Evolutionary conservation across 2,888 invertebrate species (phyloP), one percentile per base, ranked within the genome.

Genomic region (Silvanus unidentatus): DNA sequence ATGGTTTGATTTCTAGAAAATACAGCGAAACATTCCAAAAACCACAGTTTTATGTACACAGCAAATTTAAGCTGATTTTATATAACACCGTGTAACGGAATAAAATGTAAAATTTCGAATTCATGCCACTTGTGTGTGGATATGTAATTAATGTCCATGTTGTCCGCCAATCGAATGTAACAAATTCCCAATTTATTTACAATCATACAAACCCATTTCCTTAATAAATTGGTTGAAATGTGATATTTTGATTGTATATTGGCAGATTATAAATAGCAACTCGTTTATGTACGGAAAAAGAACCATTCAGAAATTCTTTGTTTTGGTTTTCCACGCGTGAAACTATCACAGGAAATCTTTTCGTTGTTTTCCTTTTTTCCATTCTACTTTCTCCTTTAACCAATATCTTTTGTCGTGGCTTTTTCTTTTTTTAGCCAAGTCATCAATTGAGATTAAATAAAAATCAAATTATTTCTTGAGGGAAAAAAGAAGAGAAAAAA

Each of bases 311-410:
- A 22, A 39, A 44, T 47, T 42, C 27, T 29, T 44, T 49, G 49
- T 47, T 47, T 47, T 49, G 47, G 44, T 47, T 49, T 49, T 40
- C 44, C 49, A 49, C 49, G 49, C 49, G 49, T 46, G 47, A 49
- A 49, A 49, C 49, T 47, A 49, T 49, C 47, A 44, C 39, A 40
- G 46, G 42, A 37, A 38, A 32, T 49, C 46, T 45, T 46, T 44
- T 43, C 39, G 14, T 30, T 39, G 47, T 28, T 40, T 49, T 16
- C 41, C 43, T 42, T 42, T 48, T 42, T 41, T 42, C 43, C 42
- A 49, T 35, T 46, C 29, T 14, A 14, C 34, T 37, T 39, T 22
- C 22, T 22, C 22, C 22, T 22, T 22, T 22, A 22, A 22, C 22
- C 22, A 22, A 8, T 39, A 38, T 36, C 40, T 29, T 44, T 46